Evolutionary conservation across 2,797 vertebrate genomes (phyloP).

Genomic region (Arvicola amphibius): DNA sequence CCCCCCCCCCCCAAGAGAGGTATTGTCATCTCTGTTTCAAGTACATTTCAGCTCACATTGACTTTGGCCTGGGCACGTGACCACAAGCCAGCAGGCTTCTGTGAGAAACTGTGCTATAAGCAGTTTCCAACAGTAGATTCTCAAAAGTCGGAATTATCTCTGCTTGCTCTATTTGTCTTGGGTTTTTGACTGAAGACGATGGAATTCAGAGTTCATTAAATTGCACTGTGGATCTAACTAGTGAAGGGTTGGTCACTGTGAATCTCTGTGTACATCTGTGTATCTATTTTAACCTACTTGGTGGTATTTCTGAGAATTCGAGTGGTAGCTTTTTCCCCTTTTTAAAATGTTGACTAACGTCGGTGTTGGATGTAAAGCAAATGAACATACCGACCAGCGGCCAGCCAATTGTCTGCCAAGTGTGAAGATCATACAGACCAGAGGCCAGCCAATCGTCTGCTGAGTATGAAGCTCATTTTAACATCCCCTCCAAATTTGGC

Average conservation of each 20-base stretch:
- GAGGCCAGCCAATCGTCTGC: neutral
- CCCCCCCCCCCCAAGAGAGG: neutral
- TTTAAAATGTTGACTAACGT: neutral
- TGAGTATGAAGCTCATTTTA: constrained; percentile 44
- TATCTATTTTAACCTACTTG: constrained; percentile 40
- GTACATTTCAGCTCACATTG: neutral
- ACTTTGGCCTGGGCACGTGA: neutral
- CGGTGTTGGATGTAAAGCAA: constrained; percentile 31
- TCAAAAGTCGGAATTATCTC: neutral
- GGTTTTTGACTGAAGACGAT: neutral
- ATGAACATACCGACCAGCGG: constrained; percentile 17
- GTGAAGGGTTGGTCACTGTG: constrained; percentile 3
- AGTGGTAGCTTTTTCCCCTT: neutral
- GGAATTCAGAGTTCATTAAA: neutral
- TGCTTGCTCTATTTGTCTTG: neutral
- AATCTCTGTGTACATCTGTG: neutral
- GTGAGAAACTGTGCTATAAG: neutral
- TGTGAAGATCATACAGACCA: neutral
- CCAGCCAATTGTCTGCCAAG: neutral
- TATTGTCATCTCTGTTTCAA: neutral
- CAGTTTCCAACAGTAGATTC: constrained; percentile 21
- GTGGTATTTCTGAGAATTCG: constrained; percentile 67
- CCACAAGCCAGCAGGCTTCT: neutral
- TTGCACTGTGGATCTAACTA: neutral
- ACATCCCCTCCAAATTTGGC: constrained; percentile 3